phyloP scores from a whole-genome alignment of 2,888 invertebrate genomes.

The Phragmatobia fuliginosa region DNA sequence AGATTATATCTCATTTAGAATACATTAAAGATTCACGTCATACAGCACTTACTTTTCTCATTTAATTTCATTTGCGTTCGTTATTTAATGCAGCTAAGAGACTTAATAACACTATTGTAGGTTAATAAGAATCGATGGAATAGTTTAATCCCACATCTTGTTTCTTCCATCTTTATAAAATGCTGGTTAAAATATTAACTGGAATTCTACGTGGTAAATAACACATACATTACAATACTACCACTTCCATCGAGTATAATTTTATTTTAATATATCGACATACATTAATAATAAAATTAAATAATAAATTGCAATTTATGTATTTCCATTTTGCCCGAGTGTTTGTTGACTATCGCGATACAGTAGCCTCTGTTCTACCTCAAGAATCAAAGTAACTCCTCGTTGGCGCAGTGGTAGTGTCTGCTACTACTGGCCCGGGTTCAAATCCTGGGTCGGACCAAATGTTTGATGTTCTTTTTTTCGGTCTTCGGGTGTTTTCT shows the following conservation, averaged over 20 bases:
- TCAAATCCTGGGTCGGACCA: too few species aligned
- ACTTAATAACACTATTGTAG: not conserved
- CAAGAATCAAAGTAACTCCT: too few species aligned
- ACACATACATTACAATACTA: not conserved
- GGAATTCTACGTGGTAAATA: not conserved
- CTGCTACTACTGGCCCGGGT: too few species aligned
- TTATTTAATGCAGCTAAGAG: not conserved
- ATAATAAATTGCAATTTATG: not conserved
- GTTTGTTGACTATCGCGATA: too few species aligned
- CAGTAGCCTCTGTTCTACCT: too few species aligned
- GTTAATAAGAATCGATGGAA: not conserved
- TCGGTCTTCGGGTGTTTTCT: too few species aligned
- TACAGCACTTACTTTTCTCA: not conserved
- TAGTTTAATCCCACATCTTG: not conserved
- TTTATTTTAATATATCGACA: not conserved
- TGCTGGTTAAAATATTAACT: not conserved
- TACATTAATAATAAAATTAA: not conserved
- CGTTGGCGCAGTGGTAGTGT: too few species aligned
- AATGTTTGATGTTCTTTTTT: too few species aligned
- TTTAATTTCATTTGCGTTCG: not conserved
- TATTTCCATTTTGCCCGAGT: too few species aligned
- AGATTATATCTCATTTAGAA: not conserved
- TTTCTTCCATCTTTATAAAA: not conserved
- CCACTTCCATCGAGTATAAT: not conserved
- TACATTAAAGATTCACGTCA: not conserved